Conservation (phyloP, 2,797 vertebrate genomes). For the Malurus splendens region DNA sequence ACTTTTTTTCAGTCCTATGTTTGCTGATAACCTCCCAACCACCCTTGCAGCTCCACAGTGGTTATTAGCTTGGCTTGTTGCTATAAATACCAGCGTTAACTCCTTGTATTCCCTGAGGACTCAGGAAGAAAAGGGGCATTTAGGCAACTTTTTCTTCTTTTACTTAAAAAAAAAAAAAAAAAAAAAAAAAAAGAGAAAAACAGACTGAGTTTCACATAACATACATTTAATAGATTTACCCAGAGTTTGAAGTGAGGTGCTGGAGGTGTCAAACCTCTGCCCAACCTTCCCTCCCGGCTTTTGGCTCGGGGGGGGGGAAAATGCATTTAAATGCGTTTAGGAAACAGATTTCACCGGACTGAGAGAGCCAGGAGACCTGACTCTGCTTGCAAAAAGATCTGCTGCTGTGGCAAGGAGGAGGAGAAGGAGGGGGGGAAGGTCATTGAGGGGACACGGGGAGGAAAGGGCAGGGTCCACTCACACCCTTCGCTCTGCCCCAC, state of each 20-base stretch:
- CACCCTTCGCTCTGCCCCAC: background rate
- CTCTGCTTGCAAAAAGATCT: background rate
- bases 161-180: background rate
- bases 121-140: background rate
- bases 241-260: background rate
- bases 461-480: background rate
- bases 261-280: background rate
- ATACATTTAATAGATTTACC: background rate
- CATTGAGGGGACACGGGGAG: fast-evolving
- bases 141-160: background rate
- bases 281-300: background rate
- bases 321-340: background rate
- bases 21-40: constrained; percentile 40
- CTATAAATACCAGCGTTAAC: constrained; percentile 46
- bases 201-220: background rate
- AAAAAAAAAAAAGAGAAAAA: background rate
- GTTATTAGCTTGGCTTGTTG: constrained; percentile 36
- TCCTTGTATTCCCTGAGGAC: constrained; percentile 3
- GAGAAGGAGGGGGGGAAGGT: background rate
- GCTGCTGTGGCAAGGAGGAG: background rate
- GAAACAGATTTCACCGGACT: background rate
- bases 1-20: background rate
- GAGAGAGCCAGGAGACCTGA: background rate
- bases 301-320: background rate
- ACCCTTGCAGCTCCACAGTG: background rate